Conservation (phyloP, 2,888 invertebrate genomes). For the Tinea semifulvella region DNA sequence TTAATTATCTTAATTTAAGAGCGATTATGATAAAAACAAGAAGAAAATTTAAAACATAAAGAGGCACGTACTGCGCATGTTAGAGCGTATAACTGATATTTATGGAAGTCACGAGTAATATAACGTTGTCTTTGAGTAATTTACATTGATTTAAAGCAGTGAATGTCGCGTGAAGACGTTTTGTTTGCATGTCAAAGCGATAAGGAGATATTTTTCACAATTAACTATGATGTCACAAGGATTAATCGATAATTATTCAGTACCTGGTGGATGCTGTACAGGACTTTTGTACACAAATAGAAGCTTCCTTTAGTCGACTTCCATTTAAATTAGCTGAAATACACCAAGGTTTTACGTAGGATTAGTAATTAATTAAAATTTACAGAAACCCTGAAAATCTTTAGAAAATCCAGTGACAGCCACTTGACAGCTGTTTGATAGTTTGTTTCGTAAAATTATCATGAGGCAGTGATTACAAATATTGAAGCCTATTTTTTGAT, state of each 20-base stretch:
- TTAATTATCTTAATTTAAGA: no score
- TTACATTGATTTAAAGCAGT: slow-evolving; percentile 3
- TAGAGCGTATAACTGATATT: no score
- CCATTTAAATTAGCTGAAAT: neutral
- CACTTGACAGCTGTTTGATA: neutral
- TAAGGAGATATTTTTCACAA: slow-evolving; percentile 27
- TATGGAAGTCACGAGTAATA: neutral
- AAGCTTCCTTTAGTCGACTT: neutral
- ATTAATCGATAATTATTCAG: slow-evolving; percentile 14
- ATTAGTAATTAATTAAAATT: neutral
- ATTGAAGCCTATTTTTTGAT: no score
- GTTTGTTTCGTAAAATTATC: neutral
- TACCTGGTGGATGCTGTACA: slow-evolving; percentile 1
- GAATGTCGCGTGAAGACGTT: slow-evolving; percentile 20
- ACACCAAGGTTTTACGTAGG: neutral
- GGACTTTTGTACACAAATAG: neutral
- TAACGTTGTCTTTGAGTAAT: neutral
- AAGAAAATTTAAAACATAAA: no score
- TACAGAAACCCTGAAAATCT: neutral
- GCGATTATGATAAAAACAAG: no score
- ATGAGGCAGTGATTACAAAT: neutral
- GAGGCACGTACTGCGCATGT: no score
- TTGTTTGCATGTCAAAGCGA: slow-evolving; percentile 46
- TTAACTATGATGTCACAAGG: slow-evolving; percentile 20
- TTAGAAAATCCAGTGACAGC: neutral